Evolutionary conservation across 2,888 invertebrate genomes (phyloP).

Genomic region (Elgonia sp.): DNA sequence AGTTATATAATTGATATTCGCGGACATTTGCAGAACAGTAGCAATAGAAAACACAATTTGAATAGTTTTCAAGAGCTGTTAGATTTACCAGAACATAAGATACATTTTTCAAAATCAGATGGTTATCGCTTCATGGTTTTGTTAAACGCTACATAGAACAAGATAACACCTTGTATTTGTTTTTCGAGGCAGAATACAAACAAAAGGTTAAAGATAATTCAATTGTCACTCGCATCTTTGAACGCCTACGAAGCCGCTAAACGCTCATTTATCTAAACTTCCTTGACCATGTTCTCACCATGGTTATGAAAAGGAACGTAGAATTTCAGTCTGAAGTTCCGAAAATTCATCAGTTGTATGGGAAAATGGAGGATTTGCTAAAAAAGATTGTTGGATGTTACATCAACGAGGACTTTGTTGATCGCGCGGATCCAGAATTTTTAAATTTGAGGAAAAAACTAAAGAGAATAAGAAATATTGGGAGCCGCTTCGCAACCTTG

Average conservation of each 20-base stretch:
- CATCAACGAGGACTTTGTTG: too few relatives aligned
- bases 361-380: too few relatives aligned
- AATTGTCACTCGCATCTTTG: conserved; percentile 33
- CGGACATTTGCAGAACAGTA: conserved; percentile 32
- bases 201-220: background rate
- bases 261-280: too few relatives aligned
- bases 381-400: too few relatives aligned
- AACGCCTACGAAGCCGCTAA: conserved; percentile 23
- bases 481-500: too few relatives aligned
- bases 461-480: too few relatives aligned
- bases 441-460: too few relatives aligned
- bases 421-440: too few relatives aligned
- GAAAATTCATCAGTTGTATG: too few relatives aligned
- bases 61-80: conserved; percentile 33
- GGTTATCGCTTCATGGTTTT: conserved; percentile 76
- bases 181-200: conserved; percentile 64
- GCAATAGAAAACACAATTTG: conserved; percentile 23
- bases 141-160: conserved; percentile 77
- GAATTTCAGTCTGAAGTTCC: too few relatives aligned
- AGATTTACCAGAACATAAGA: conserved; percentile 80
- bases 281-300: too few relatives aligned
- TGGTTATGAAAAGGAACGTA: too few relatives aligned
- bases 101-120: conserved; percentile 78
- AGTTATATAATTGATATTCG: conserved; percentile 72
- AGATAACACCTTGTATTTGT: conserved; percentile 74